phyloP scores from a whole-genome alignment of 2,113 vertebrate genomes.

The Psammodynastes pulverulentus region DNA sequence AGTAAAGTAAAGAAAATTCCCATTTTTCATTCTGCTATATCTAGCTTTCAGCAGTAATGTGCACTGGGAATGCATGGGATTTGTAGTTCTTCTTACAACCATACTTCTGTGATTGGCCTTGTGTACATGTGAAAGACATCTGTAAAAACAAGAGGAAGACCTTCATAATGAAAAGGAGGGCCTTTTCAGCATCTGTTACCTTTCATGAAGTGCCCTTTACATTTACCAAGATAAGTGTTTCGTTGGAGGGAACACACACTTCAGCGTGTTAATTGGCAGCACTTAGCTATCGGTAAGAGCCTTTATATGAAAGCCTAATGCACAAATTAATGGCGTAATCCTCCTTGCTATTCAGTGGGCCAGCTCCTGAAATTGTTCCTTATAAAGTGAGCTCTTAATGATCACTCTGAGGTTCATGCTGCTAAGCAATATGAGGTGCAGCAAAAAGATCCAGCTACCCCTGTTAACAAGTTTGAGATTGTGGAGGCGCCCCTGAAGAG shows the following conservation, averaged over 20 bases:
- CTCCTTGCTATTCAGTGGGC: not conserved
- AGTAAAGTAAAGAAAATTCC: not conserved
- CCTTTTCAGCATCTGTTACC: not conserved
- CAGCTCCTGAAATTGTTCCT: not conserved
- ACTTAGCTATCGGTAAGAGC: constrained; percentile 26
- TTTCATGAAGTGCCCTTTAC: constrained; percentile 3
- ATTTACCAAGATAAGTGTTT: constrained; percentile 48
- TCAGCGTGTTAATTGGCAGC: constrained; percentile 33
- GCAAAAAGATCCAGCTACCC: not conserved
- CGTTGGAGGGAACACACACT: constrained; percentile 38
- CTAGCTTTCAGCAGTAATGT: not conserved
- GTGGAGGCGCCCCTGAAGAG: not conserved
- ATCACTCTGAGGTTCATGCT: constrained; percentile 7
- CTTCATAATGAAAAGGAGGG: constrained; percentile 4
- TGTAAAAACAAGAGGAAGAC: not conserved
- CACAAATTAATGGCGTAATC: constrained; percentile 19
- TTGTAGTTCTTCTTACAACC: not conserved
- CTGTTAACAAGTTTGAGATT: not conserved
- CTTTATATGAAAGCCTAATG: not conserved
- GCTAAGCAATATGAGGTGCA: not conserved
- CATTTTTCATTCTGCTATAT: not conserved
- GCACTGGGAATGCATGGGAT: not conserved
- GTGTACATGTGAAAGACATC: not conserved
- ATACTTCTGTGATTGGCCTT: not conserved
- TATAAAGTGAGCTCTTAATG: not conserved